Conservation (phyloP, 2,113 vertebrate genomes). For the Pagrus major region DNA sequence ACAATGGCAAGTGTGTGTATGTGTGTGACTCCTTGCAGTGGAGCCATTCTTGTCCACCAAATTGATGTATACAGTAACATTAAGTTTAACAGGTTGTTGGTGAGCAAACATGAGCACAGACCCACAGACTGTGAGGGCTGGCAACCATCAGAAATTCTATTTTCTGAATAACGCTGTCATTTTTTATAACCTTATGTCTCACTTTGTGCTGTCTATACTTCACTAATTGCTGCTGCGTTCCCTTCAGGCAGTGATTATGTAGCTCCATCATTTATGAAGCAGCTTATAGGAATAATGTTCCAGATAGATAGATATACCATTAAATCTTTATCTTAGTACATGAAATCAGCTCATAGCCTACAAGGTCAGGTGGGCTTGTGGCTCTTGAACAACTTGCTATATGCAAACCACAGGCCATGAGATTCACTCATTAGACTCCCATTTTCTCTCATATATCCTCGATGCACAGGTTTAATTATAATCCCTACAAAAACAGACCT, state of each 20-base stretch:
- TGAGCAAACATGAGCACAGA: not conserved
- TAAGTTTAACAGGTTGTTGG: not conserved
- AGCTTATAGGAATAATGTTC: not conserved
- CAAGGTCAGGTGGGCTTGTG: not conserved
- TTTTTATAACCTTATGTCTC: not conserved
- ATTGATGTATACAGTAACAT: not conserved
- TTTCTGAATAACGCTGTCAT: not conserved
- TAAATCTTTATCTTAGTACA: not conserved
- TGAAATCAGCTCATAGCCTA: not conserved
- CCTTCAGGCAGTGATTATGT: not conserved
- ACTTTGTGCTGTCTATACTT: not conserved
- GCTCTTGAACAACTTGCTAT: not conserved
- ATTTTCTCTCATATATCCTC: not conserved
- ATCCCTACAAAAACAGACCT: not conserved
- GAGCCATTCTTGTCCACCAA: not conserved
- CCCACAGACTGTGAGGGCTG: not conserved
- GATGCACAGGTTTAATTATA: not conserved
- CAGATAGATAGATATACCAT: not conserved
- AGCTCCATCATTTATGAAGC: not conserved
- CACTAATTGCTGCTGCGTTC: not conserved
- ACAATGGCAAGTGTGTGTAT: conserved; percentile 1
- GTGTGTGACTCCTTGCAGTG: not conserved
- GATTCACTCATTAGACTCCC: not conserved
- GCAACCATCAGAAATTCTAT: not conserved
- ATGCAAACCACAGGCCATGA: not conserved